These are phyloP conservation scores for Denticeps clupeoides DNA, from an alignment of 2,797 vertebrate species.

Conservation along the genomic window DNA sequence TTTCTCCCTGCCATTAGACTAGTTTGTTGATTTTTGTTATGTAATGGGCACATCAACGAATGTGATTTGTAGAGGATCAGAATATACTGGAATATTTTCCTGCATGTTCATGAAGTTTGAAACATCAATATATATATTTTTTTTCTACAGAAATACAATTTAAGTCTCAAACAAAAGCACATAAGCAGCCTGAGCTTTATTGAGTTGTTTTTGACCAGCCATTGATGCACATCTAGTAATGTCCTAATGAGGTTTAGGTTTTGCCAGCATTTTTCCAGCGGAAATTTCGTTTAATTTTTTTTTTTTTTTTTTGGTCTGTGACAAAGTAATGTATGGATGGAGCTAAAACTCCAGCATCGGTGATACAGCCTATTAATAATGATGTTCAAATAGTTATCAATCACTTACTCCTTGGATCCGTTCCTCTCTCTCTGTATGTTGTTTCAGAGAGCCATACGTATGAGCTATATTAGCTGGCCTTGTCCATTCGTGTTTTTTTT, in stretches of 20 bases:
- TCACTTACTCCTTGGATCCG: background rate
- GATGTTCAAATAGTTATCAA: no score
- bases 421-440: background rate
- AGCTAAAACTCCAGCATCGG: no score
- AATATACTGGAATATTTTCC: constrained; percentile 5
- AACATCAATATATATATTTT: constrained; percentile 6
- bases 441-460: constrained; percentile 14
- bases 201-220: constrained; percentile 6
- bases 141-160: constrained; percentile 5
- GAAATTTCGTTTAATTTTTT: no score
- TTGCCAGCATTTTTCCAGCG: constrained; percentile 4
- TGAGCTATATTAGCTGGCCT: constrained; percentile 29
- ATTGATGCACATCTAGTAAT: constrained; percentile 14
- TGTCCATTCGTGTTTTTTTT: constrained; percentile 1
- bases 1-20: constrained; percentile 13
- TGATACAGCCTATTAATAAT: no score
- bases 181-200: background rate
- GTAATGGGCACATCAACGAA: constrained; percentile 13
- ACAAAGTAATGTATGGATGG: no score
- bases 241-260: constrained; percentile 18
- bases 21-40: constrained; percentile 12
- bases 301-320: no score
- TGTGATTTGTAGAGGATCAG: constrained; percentile 11
- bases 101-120: constrained; percentile 20
- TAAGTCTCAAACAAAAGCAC: constrained; percentile 13